Evolutionary conservation across 1,140 invertebrate genomes (phyloP).

Genomic region (Megalonaias nervosa): DNA sequence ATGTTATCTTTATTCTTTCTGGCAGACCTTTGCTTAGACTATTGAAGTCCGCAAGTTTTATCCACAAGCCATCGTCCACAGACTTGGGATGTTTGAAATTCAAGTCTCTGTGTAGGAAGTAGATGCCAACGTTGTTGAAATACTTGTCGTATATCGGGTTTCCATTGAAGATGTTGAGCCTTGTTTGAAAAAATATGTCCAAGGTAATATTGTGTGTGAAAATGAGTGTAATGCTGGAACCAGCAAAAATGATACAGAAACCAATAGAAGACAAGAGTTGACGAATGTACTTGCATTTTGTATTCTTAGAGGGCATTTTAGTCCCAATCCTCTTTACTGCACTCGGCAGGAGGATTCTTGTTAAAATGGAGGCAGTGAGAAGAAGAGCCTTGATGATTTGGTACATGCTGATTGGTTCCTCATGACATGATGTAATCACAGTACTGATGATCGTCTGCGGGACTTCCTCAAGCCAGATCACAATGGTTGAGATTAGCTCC

Average conservation of each 20-base stretch:
- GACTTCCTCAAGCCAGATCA: conserved; percentile 41
- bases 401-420: conserved; percentile 41
- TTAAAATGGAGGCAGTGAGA: conserved; percentile 23
- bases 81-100: neutral
- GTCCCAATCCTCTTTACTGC: too few relatives aligned
- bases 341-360: conserved; percentile 38
- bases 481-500: conserved; percentile 31
- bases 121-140: conserved; percentile 38
- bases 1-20: too few relatives aligned
- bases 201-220: conserved; percentile 52
- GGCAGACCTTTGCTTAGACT: neutral
- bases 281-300: conserved; percentile 19
- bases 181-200: conserved; percentile 6
- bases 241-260: conserved; percentile 36
- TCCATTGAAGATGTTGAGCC: conserved; percentile 20
- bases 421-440: conserved; percentile 40
- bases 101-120: conserved; percentile 23
- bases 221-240: conserved; percentile 48
- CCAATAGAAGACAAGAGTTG: conserved; percentile 50
- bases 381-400: conserved; percentile 40
- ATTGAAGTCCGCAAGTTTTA: conserved; percentile 25
- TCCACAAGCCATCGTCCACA: conserved; percentile 9
- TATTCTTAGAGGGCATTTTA: too few relatives aligned
- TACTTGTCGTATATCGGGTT: conserved; percentile 30
- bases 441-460: conserved; percentile 37